A percentile compares a stretch with the other conserved stretches of the same genome.
Evolutionary conservation across 2,888 invertebrate genomes (phyloP).

Genomic region (Nomada ruficornis): DNA sequence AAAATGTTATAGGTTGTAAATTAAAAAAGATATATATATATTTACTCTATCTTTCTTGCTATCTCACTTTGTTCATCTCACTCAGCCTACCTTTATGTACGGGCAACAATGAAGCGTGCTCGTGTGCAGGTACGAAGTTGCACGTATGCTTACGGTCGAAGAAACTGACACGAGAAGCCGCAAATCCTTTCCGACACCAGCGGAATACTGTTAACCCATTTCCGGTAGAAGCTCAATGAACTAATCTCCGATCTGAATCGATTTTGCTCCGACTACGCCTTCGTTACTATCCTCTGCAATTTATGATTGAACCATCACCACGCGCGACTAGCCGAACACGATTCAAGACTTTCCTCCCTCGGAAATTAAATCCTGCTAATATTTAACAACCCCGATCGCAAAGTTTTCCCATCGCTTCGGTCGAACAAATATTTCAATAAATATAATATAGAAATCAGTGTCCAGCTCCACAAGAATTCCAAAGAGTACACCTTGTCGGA

Average conservation of each 20-base stretch:
- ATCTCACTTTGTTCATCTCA: too few relatives aligned
- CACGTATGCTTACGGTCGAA: conserved; percentile 32
- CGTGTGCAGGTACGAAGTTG: conserved; percentile 10
- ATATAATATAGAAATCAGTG: too few relatives aligned
- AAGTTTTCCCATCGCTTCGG: too few relatives aligned
- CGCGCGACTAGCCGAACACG: too few relatives aligned
- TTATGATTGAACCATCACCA: neutral
- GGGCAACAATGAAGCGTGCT: conserved; percentile 2
- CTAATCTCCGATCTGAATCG: conserved; percentile 20
- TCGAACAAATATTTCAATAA: too few relatives aligned
- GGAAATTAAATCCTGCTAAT: too few relatives aligned
- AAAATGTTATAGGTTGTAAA: neutral
- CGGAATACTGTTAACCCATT: conserved; percentile 39
- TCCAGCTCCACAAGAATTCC: too few relatives aligned
- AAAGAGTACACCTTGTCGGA: too few relatives aligned
- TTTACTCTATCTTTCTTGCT: too few relatives aligned
- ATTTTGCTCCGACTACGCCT: conserved; percentile 12
- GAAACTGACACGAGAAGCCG: conserved; percentile 33
- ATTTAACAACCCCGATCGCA: too few relatives aligned
- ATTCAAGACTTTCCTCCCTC: too few relatives aligned
- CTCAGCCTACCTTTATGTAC: neutral
- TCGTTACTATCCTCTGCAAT: conserved; percentile 15
- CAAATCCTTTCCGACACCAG: conserved; percentile 31
- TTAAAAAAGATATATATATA: neutral
- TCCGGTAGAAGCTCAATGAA: conserved; percentile 42